Conservation (phyloP, 2,888 invertebrate genomes). For the Diloba caeruleocephala region DNA sequence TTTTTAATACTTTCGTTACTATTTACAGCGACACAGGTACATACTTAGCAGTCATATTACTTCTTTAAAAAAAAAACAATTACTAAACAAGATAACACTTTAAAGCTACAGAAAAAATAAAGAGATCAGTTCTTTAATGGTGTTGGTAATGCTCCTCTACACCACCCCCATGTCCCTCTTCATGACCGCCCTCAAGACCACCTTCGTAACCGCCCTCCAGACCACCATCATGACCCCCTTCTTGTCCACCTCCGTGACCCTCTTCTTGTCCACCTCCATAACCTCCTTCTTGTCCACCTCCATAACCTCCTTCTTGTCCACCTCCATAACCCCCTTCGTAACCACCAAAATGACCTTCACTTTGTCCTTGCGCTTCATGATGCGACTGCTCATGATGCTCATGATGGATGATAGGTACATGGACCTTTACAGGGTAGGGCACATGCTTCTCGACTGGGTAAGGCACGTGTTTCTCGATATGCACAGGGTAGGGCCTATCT, state of each 20-base stretch:
- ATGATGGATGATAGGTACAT: constrained; percentile 89
- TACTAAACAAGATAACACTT: constrained; percentile 82
- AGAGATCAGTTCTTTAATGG: constrained; percentile 87
- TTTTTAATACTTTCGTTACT: constrained; percentile 85
- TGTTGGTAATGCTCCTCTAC: constrained; percentile 69
- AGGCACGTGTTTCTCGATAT: constrained; percentile 92
- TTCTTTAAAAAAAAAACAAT: constrained; percentile 77
- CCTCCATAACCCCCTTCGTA: constrained; percentile 29
- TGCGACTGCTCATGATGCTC: constrained; percentile 34
- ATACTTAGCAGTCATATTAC: constrained; percentile 75
- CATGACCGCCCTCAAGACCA: constrained; percentile 53
- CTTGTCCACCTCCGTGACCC: constrained; percentile 20
- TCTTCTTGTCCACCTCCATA: constrained; percentile 39
- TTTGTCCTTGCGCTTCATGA: constrained; percentile 35
- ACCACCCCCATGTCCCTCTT: constrained; percentile 27
- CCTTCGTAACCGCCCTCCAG: constrained; percentile 53
- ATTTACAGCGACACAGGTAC: constrained; percentile 77
- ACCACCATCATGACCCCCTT: constrained; percentile 11
- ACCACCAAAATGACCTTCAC: constrained; percentile 15
- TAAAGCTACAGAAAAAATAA: constrained; percentile 79
- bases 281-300: constrained; percentile 18
- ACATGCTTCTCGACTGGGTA: constrained; percentile 91
- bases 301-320: constrained; percentile 23
- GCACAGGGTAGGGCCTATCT: constrained; percentile 89
- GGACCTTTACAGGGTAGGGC: constrained; percentile 92